phyloP scores from a whole-genome alignment of 1,140 invertebrate genomes.

The Pararge aegeria region DNA sequence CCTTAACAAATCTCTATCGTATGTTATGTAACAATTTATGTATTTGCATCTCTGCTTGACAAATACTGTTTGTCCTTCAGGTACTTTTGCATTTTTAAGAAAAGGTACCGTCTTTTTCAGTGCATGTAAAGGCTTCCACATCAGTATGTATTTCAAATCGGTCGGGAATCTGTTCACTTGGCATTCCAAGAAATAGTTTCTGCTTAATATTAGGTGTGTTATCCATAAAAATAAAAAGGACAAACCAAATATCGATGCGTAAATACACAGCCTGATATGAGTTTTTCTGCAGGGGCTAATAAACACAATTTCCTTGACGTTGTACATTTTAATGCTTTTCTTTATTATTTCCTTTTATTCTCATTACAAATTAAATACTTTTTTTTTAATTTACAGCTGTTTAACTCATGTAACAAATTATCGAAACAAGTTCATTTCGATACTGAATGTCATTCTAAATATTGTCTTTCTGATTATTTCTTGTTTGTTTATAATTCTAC shows the following conservation, averaged over 20 bases:
- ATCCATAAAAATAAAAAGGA: slow-evolving; percentile 33
- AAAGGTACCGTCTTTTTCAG: not conserved
- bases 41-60: slow-evolving; percentile 55
- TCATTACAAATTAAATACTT: slow-evolving; percentile 26
- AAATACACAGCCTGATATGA: slow-evolving; percentile 33
- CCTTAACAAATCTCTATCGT: slow-evolving; percentile 42
- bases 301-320: slow-evolving; percentile 54
- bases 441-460: slow-evolving; percentile 8
- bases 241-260: slow-evolving; percentile 22
- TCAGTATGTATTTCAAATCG: slow-evolving; percentile 59
- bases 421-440: not conserved
- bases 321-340: slow-evolving; percentile 35
- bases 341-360: slow-evolving; percentile 22
- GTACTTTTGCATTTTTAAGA: slow-evolving; percentile 12
- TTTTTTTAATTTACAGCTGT: not conserved
- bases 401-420: not conserved
- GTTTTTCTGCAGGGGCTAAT: slow-evolving; percentile 43
- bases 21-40: slow-evolving; percentile 59
- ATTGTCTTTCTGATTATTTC: slow-evolving; percentile 21
- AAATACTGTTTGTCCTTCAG: slow-evolving; percentile 47
- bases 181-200: slow-evolving; percentile 6
- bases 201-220: slow-evolving; percentile 29
- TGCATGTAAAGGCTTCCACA: slow-evolving; percentile 37
- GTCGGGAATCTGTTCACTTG: slow-evolving; percentile 32
- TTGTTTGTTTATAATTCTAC: slow-evolving; percentile 9